Evolutionary conservation across 2,888 invertebrate species (phyloP).

Genomic region (Meghimatium bilineatum): DNA sequence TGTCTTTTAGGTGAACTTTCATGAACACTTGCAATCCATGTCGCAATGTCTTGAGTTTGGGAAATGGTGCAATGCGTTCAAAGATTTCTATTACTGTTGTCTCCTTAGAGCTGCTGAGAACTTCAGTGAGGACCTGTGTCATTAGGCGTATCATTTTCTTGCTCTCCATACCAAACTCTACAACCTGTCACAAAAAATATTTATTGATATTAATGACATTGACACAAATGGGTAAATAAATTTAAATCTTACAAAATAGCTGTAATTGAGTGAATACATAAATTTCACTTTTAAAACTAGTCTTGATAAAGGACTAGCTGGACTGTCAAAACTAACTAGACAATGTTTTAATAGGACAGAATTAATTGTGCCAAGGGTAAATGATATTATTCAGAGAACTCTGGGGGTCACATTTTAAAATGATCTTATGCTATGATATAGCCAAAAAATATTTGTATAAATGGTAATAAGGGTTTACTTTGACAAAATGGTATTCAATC

Average conservation of each 20-base stretch:
- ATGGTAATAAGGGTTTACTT: too few species aligned
- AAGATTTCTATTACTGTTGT: slow-evolving; percentile 83
- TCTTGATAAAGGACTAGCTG: too few species aligned
- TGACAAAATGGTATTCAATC: too few species aligned
- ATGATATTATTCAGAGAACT: too few species aligned
- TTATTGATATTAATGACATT: not conserved
- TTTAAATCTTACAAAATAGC: not conserved
- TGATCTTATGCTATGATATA: too few species aligned
- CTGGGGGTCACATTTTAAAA: too few species aligned
- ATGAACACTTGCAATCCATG: slow-evolving; percentile 91
- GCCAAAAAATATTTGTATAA: too few species aligned
- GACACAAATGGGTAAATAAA: not conserved
- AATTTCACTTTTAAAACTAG: too few species aligned
- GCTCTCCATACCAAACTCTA: slow-evolving; percentile 90
- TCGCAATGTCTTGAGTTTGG: slow-evolving; percentile 85
- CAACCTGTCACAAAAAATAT: slow-evolving; percentile 80
- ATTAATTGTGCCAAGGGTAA: too few species aligned
- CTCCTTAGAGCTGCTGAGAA: slow-evolving; percentile 84
- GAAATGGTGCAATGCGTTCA: slow-evolving; percentile 84
- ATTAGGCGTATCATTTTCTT: slow-evolving; percentile 87
- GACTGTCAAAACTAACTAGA: too few species aligned
- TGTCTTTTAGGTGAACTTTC: slow-evolving; percentile 49
- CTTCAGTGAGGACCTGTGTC: slow-evolving; percentile 85
- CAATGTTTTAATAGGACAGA: too few species aligned
- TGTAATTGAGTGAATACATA: too few species aligned